These are phyloP conservation scores for Glaucopsyche alexis DNA, from an alignment of 2,888 invertebrate genomes.

Conservation along the genomic window DNA sequence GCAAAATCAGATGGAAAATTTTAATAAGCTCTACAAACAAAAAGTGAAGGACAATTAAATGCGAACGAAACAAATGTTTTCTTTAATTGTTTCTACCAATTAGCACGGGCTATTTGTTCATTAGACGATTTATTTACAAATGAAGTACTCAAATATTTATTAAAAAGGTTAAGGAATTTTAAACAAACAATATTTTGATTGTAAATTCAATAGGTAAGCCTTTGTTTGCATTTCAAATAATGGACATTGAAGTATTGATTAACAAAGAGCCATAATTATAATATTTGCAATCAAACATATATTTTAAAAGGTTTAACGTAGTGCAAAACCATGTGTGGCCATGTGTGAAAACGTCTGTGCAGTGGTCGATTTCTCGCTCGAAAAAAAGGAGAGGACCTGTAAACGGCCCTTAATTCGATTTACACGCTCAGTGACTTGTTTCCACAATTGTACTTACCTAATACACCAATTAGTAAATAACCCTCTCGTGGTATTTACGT, in stretches of 20 bases:
- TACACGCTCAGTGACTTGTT: constrained; percentile 72
- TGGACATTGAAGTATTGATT: constrained; percentile 9
- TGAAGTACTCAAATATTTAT: constrained; percentile 24
- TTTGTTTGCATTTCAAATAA: constrained; percentile 1
- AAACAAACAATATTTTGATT: neutral
- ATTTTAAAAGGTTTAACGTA: constrained; percentile 40
- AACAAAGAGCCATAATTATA: constrained; percentile 14
- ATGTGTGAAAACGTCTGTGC: constrained; percentile 67
- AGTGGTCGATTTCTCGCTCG: constrained; percentile 50
- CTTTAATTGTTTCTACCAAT: constrained; percentile 48
- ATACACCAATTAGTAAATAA: constrained; percentile 71
- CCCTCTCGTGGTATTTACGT: constrained; percentile 67
- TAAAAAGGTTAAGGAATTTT: neutral
- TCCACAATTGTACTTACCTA: constrained; percentile 62
- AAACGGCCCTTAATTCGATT: constrained; percentile 76
- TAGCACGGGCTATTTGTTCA: constrained; percentile 34
- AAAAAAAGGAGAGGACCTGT: constrained; percentile 55
- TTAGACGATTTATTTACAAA: constrained; percentile 24
- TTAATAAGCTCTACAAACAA: constrained; percentile 64
- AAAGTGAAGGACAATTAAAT: constrained; percentile 43
- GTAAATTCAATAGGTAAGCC: neutral
- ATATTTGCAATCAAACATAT: constrained; percentile 30
- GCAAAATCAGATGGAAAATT: constrained; percentile 76
- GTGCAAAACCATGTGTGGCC: constrained; percentile 53
- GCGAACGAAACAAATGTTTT: constrained; percentile 65